phyloP scores from a whole-genome alignment of 2,797 vertebrate species.

The Manis pentadactyla region DNA sequence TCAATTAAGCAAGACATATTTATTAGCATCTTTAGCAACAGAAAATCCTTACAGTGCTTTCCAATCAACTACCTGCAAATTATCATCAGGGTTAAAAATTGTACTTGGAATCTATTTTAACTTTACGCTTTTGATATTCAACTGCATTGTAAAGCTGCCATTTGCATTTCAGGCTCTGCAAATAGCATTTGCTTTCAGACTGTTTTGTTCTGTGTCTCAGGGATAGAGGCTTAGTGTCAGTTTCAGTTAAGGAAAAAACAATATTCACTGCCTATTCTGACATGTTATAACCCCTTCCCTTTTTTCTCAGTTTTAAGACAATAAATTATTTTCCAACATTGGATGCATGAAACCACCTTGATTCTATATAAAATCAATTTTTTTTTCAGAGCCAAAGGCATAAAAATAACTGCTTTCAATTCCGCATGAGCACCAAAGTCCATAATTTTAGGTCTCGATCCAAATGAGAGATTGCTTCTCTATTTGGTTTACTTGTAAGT shows the following conservation, averaged over 20 bases:
- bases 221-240: background rate
- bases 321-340: conserved; percentile 51
- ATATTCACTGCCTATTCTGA: background rate
- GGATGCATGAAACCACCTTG: background rate
- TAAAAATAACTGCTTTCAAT: conserved; percentile 51
- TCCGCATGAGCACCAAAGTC: conserved; percentile 17
- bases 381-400: background rate
- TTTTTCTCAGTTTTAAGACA: background rate
- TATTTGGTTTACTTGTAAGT: conserved; percentile 56
- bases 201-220: background rate
- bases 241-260: background rate
- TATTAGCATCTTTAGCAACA: background rate
- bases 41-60: background rate
- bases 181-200: background rate
- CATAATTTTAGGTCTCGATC: conserved; percentile 53
- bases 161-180: background rate
- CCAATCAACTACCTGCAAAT: background rate
- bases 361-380: conserved; percentile 34
- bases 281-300: background rate
- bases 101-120: background rate
- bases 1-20: background rate
- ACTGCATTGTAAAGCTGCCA: background rate
- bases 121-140: background rate
- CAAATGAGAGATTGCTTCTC: conserved; percentile 33
- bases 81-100: background rate